Evolutionary conservation across 2,888 invertebrate genomes (phyloP).

Genomic region (Falcaria lacertinaria): DNA sequence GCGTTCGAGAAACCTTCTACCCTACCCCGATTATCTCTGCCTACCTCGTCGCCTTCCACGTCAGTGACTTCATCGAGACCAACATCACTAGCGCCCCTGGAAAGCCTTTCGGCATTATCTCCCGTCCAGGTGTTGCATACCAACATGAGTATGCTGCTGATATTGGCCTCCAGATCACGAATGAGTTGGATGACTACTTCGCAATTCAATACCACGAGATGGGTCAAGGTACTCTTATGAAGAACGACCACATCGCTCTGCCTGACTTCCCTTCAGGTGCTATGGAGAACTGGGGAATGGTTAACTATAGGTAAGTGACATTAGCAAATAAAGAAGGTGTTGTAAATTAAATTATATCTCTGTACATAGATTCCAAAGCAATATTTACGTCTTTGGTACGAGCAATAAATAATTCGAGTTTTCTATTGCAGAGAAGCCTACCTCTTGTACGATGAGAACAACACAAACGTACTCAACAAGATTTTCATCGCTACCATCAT

Average conservation of each 20-base stretch:
- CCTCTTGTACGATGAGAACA: slow-evolving; percentile 58
- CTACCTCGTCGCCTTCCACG: slow-evolving; percentile 91
- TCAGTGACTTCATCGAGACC: slow-evolving; percentile 84
- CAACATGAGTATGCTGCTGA: slow-evolving; percentile 71
- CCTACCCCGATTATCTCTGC: slow-evolving; percentile 86
- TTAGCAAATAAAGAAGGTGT: no score
- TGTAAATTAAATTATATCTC: no score
- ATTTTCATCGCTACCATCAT: slow-evolving; percentile 79
- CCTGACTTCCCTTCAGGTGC: slow-evolving; percentile 89
- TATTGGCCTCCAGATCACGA: slow-evolving; percentile 65
- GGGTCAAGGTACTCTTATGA: slow-evolving; percentile 69
- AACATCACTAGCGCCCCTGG: slow-evolving; percentile 29
- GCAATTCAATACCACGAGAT: slow-evolving; percentile 75
- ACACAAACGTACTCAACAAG: slow-evolving; percentile 64
- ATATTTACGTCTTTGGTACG: no score
- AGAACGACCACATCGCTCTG: slow-evolving; percentile 86
- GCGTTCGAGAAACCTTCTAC: slow-evolving; percentile 65
- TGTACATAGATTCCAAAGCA: no score
- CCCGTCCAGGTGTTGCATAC: slow-evolving; percentile 50
- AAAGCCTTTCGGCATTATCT: slow-evolving; percentile 60
- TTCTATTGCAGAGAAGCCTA: slow-evolving; percentile 61
- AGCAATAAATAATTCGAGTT: no score
- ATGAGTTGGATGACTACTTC: slow-evolving; percentile 79
- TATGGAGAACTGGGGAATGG: slow-evolving; percentile 93
- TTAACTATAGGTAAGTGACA: slow-evolving; percentile 83